phyloP scores from a whole-genome alignment of 64 coral and sea anemone genomes.

The Stylophora pistillata region DNA sequence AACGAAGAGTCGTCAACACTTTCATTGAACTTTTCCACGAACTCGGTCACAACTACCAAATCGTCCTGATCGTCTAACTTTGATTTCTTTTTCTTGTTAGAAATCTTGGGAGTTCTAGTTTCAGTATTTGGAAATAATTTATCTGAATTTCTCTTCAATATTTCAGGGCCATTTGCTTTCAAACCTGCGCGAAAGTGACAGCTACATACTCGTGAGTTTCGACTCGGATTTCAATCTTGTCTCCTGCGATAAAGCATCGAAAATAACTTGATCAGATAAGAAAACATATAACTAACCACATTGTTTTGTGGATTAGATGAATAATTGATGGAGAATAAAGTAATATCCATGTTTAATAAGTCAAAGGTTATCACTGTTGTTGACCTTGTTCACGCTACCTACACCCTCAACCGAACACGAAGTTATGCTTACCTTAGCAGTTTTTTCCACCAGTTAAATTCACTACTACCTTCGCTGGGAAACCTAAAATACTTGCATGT shows the following conservation, averaged over 20 bases:
- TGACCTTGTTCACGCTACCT: not conserved
- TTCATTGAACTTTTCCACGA: no score
- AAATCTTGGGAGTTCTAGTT: no score
- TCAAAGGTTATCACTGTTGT: no score
- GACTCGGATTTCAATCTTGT: conserved; percentile 30
- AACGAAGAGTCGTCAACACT: no score
- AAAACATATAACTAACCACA: no score
- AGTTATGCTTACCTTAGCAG: conserved; percentile 38
- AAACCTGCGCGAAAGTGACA: conserved; percentile 40
- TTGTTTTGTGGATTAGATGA: no score
- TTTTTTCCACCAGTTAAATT: conserved; percentile 45
- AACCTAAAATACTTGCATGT: conserved; percentile 43
- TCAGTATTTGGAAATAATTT: conserved; percentile 38
- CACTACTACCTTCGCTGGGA: conserved; percentile 21
- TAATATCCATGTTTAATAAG: no score
- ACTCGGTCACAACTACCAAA: no score
- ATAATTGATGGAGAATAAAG: no score
- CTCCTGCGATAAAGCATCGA: not conserved
- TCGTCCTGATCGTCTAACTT: not conserved
- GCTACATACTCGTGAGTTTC: conserved; percentile 34
- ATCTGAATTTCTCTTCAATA: conserved; percentile 17
- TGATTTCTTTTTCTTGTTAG: conserved; percentile 14
- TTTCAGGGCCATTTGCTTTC: conserved; percentile 27
- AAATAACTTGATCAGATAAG: no score
- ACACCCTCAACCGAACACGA: not conserved